Evolutionary conservation across 2,113 vertebrate species (phyloP).

Genomic region (Triplophysa tibetana): DNA sequence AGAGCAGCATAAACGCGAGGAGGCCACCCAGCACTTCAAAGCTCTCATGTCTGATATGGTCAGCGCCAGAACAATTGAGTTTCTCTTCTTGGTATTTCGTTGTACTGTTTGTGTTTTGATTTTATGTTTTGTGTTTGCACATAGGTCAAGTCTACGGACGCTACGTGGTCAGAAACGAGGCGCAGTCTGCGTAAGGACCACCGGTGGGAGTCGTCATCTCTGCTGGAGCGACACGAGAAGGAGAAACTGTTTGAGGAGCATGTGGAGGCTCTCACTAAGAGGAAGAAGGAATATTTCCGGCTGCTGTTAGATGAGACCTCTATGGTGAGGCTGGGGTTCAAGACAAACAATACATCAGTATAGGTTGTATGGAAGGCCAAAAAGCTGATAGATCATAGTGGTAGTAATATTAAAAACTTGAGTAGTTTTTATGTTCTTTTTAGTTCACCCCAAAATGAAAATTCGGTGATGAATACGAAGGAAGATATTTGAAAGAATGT

Average conservation of each 20-base stretch:
- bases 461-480: no score
- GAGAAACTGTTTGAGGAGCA: conserved; percentile 98
- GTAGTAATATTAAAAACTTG: no score
- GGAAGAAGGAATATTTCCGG: conserved; percentile 97
- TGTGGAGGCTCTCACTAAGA: conserved; percentile 97
- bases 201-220: conserved; percentile 93
- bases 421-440: no score
- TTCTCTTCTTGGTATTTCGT: background rate
- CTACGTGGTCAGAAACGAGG: conserved; percentile 94
- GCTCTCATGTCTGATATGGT: conserved; percentile 98
- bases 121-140: background rate
- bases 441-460: no score
- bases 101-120: background rate
- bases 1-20: conserved; percentile 97
- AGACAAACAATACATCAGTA: background rate
- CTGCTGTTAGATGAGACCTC: conserved; percentile 96
- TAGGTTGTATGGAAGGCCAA: no score
- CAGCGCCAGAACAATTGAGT: conserved; percentile 43
- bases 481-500: no score
- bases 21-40: conserved; percentile 97
- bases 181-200: conserved; percentile 95
- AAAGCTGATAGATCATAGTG: no score
- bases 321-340: conserved; percentile 73
- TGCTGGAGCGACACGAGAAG: conserved; percentile 95
- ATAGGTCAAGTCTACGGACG: conserved; percentile 97